Conservation (phyloP, 2,113 vertebrate genomes). For the Mirounga angustirostris region DNA sequence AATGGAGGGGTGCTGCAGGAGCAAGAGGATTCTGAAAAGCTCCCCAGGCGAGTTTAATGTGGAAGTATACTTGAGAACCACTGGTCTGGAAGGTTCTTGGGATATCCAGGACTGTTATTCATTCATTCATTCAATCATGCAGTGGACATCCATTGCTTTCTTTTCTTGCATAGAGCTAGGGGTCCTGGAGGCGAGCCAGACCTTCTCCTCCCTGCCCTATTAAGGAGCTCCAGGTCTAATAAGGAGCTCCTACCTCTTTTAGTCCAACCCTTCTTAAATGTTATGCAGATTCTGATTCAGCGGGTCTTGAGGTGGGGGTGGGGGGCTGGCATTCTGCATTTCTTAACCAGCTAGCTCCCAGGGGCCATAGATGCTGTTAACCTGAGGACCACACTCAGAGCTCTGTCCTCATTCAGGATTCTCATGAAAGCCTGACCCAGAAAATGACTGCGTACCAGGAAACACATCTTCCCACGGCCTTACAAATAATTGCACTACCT, state of each 20-base stretch:
- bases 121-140: not conserved
- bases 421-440: not conserved
- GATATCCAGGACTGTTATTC: not conserved
- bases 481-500: not conserved
- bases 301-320: not conserved
- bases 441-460: not conserved
- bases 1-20: too few relatives aligned
- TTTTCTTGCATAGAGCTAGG: not conserved
- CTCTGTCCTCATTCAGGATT: not conserved
- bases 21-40: not conserved
- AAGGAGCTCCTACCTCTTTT: not conserved
- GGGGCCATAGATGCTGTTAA: not conserved
- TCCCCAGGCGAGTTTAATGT: not conserved
- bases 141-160: not conserved
- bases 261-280: not conserved
- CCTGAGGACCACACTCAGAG: not conserved
- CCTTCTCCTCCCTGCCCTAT: not conserved
- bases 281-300: not conserved
- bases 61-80: not conserved
- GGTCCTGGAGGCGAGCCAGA: not conserved
- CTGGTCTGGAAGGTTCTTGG: not conserved
- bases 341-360: not conserved
- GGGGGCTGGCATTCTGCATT: not conserved
- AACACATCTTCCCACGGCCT: not conserved
- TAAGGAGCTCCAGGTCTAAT: not conserved